Evolutionary conservation across 1,140 invertebrate genomes (phyloP).

Genomic region (Drusus annulatus): DNA sequence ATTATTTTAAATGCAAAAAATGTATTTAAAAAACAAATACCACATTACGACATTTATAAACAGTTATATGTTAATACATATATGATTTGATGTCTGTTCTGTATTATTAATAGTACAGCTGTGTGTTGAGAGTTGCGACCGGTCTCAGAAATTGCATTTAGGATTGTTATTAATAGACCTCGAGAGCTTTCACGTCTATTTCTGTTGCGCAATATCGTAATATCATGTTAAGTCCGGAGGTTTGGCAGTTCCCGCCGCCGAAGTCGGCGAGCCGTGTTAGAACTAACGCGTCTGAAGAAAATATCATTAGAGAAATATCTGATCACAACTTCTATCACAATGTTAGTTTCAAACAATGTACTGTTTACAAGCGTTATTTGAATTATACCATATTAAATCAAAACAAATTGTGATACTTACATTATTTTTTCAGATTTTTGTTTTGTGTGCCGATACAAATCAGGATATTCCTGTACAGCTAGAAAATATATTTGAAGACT

Average conservation of each 20-base stretch:
- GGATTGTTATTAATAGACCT: slow-evolving; percentile 37
- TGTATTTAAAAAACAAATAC: too few species aligned
- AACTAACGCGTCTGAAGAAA: slow-evolving; percentile 21
- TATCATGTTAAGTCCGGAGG: slow-evolving; percentile 42
- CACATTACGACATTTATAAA: too few species aligned
- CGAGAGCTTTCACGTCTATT: slow-evolving; percentile 35
- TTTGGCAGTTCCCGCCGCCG: slow-evolving; percentile 45
- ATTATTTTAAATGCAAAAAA: too few species aligned
- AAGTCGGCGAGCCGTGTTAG: slow-evolving; percentile 34
- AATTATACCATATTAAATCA: neutral
- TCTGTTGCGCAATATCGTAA: slow-evolving; percentile 45
- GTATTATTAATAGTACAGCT: too few species aligned
- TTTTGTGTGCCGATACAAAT: slow-evolving; percentile 70
- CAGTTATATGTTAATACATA: too few species aligned
- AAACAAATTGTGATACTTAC: slow-evolving; percentile 4
- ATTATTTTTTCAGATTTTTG: slow-evolving; percentile 68
- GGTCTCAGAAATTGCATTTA: slow-evolving; percentile 25
- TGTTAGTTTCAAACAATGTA: slow-evolving; percentile 33
- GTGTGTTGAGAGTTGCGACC: slow-evolving; percentile 1
- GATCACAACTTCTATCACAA: slow-evolving; percentile 37
- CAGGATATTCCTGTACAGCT: slow-evolving; percentile 64
- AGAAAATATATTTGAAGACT: slow-evolving; percentile 65
- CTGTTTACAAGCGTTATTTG: neutral
- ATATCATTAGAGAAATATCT: slow-evolving; percentile 23
- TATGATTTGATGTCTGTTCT: too few species aligned